Percentiles rank a stretch among this genome's conserved stretches.
These are phyloP conservation scores for Chalcis sispes DNA, from an alignment of 2,888 invertebrate species.

Conservation along the genomic window DNA sequence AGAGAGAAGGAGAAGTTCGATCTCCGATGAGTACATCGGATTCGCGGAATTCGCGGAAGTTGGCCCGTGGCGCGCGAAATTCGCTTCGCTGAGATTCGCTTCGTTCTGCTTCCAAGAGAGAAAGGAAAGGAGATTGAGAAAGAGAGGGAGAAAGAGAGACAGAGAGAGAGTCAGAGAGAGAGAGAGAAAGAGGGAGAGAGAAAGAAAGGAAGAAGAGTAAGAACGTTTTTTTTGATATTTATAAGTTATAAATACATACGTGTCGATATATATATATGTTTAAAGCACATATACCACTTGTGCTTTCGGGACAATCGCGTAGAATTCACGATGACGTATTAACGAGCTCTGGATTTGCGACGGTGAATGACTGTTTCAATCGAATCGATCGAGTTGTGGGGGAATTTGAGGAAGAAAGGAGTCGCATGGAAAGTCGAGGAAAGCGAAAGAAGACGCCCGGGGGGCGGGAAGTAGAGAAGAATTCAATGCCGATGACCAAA, in stretches of 20 bases:
- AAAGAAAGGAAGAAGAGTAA: background rate
- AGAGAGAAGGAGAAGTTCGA: constrained; percentile 38
- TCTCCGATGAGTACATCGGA: constrained; percentile 45
- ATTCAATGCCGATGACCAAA: too few relatives aligned
- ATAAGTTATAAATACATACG: background rate
- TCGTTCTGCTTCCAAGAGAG: background rate
- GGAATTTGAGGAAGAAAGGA: too few relatives aligned
- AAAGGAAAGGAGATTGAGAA: background rate
- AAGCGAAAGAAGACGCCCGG: too few relatives aligned
- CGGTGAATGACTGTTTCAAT: constrained; percentile 35
- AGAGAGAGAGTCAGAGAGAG: background rate
- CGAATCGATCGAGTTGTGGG: background rate
- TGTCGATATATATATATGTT: constrained; percentile 2
- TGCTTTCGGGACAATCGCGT: background rate
- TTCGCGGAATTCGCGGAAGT: constrained; percentile 42
- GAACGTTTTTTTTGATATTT: background rate
- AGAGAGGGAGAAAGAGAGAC: background rate
- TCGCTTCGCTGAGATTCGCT: constrained; percentile 29
- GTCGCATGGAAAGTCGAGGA: too few relatives aligned
- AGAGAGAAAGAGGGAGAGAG: background rate
- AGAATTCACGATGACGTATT: constrained; percentile 46
- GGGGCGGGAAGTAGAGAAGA: too few relatives aligned
- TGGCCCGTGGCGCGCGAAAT: constrained; percentile 42
- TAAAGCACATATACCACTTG: background rate
- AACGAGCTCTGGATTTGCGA: constrained; percentile 39